Base-by-base conservation (phyloP, 2,113 vertebrate genomes). In the Ageneiosus marmoratus region DNA sequence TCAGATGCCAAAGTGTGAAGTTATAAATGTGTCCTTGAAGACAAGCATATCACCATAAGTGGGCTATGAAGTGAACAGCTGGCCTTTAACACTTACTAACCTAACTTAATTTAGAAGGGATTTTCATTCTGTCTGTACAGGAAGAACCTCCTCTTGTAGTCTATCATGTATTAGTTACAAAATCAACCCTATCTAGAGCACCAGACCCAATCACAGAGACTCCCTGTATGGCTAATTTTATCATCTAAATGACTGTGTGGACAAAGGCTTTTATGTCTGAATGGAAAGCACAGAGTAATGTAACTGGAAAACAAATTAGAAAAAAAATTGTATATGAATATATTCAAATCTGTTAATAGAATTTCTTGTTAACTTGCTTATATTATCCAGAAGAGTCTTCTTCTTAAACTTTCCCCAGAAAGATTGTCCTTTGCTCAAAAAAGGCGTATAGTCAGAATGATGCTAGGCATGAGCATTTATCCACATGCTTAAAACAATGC, bases 21-120 rank as follows among this genome's bases (percentile, higher is more conserved):
- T 83, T 88, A 77, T 84, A 82, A 80, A 86, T 86, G 82, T 76
- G 74, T 50, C 51, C 44, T 69, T 56, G 65, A 82, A 80, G 70
- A 86, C 73, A 81, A 84, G 83, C 78, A n/a, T 56, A 83, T 75
- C 79, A 13, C 76, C 27, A 79, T 76, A 80, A 80, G 75, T 77
- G 79, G 46, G 22, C 77, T 74, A 76, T 44, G 48, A 76, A 58
- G 6, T 56, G 75, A 79, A 76, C 82, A 85, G 81, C 70, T 85
- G 81, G 8, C 53, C 62, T 29, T 56, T 65, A 77, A 41, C 32
- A 69, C 46, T 74, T 70, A 82, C 55, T 79, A 53, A 67, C 29
- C 70, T 62, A 34, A 37, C 82, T 79, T 80, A 70, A 74, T 83
- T 85, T 86, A 86, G 84, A 84, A 84, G 20, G 77, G 69, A 67